Evolutionary conservation across 2,113 vertebrate species (phyloP).

Genomic region (Eidolon helvum): DNA sequence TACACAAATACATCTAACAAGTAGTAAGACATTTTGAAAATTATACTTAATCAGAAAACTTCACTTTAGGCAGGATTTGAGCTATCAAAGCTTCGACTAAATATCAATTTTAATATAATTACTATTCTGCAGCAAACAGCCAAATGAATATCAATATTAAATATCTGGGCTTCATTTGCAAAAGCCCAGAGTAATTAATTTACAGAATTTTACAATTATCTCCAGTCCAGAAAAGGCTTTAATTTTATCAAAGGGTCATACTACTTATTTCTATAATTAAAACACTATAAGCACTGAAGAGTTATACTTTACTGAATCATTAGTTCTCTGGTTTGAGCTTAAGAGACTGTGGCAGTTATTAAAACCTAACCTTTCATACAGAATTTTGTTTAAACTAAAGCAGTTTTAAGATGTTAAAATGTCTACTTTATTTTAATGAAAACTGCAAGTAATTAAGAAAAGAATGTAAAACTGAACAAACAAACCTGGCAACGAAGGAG

Average conservation of each 20-base stretch:
- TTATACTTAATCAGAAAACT: constrained; percentile 37
- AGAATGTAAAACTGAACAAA: constrained; percentile 72
- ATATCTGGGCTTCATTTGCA: constrained; percentile 21
- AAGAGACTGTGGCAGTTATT: constrained; percentile 22
- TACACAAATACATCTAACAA: background rate
- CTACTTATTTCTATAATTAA: constrained; percentile 42
- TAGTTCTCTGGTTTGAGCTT: constrained; percentile 50
- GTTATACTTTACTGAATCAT: constrained; percentile 1
- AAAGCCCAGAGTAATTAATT: constrained; percentile 21
- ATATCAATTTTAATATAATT: constrained; percentile 34
- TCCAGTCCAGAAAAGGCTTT: constrained; percentile 38
- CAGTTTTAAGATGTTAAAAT: constrained; percentile 45
- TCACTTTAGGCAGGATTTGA: constrained; percentile 21
- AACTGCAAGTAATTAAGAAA: constrained; percentile 67
- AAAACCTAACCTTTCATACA: constrained; percentile 30
- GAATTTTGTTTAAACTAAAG: constrained; percentile 25
- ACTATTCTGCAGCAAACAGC: background rate
- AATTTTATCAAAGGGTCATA: constrained; percentile 43
- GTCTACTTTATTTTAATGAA: constrained; percentile 19
- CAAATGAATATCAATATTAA: constrained; percentile 5
- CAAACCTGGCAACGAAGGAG: constrained; percentile 94
- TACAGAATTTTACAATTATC: constrained; percentile 26
- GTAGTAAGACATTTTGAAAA: constrained; percentile 25
- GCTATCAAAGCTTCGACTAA: background rate
- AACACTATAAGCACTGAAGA: background rate